These are phyloP conservation scores for Copidosoma floridanum DNA, from an alignment of 1,140 invertebrate species.

Conservation along the genomic window DNA sequence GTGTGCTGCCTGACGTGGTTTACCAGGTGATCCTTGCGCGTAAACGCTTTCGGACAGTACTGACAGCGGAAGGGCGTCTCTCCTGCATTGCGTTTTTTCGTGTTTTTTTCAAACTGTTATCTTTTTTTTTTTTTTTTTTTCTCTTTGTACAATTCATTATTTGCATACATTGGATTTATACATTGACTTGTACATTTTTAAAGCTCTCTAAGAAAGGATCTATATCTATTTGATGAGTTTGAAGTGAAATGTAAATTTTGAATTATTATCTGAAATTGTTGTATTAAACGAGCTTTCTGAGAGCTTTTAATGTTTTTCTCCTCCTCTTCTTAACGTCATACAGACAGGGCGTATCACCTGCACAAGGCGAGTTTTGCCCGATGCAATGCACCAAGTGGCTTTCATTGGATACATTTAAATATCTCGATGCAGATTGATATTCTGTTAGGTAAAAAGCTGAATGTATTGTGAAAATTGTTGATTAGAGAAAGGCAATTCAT, in stretches of 20 bases:
- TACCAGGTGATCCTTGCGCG: constrained; percentile 66
- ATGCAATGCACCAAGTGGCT: constrained; percentile 32
- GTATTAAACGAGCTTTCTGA: constrained; percentile 9
- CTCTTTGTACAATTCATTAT: neutral
- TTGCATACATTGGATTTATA: constrained; percentile 1
- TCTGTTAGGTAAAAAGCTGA: too few species aligned
- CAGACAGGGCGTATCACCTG: constrained; percentile 34
- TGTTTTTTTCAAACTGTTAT: constrained; percentile 18
- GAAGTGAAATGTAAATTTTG: constrained; percentile 2
- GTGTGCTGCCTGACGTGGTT: constrained; percentile 71
- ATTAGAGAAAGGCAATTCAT: too few species aligned
- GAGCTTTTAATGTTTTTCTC: constrained; percentile 4
- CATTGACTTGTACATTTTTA: too few species aligned
- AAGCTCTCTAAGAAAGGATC: too few species aligned
- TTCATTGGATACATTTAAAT: constrained; percentile 1
- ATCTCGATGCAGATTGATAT: too few species aligned
- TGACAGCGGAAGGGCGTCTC: constrained; percentile 61
- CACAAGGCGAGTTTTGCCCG: constrained; percentile 39
- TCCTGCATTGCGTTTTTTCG: constrained; percentile 41
- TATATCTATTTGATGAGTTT: too few species aligned
- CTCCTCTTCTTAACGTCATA: constrained; percentile 27
- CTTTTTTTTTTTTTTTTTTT: constrained; percentile 25
- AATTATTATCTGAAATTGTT: neutral
- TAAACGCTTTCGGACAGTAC: constrained; percentile 67
- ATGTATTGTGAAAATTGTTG: too few species aligned